phyloP scores from a whole-genome alignment of 1,140 invertebrate species.

The Matsumurasca onukii region DNA sequence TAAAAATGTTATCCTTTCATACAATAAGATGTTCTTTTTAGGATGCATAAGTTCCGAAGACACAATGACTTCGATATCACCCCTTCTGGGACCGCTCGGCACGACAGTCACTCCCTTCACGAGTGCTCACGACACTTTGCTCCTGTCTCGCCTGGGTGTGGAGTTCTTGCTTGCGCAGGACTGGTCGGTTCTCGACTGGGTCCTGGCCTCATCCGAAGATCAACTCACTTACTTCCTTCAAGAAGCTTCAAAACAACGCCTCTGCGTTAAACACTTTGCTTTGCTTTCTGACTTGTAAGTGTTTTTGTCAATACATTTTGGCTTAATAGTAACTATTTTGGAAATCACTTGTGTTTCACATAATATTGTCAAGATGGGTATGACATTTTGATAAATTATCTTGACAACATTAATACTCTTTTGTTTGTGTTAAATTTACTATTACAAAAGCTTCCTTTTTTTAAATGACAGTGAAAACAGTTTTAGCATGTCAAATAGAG shows the following conservation, averaged over 20 bases:
- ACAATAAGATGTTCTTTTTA: no score
- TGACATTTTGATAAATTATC: no score
- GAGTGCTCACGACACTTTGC: neutral
- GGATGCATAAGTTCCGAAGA: neutral
- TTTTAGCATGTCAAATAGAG: no score
- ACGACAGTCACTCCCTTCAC: neutral
- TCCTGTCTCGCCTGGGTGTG: neutral
- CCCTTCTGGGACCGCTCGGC: constrained; percentile 18
- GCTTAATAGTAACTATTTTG: no score
- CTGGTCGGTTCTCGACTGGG: neutral
- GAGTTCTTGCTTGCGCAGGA: neutral
- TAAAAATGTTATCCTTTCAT: no score
- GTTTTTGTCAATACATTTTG: no score
- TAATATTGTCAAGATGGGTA: no score
- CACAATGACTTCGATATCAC: neutral
- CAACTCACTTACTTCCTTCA: neutral
- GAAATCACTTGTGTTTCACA: no score
- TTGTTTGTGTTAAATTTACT: no score
- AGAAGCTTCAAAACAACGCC: neutral
- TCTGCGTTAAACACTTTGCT: neutral
- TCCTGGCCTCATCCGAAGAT: neutral
- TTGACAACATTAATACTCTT: no score
- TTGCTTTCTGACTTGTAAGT: constrained; percentile 4
- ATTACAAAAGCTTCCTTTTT: no score
- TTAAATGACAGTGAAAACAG: no score